Evolutionary conservation across 1,140 invertebrate species (phyloP).

Genomic region (Camponotus floridanus): DNA sequence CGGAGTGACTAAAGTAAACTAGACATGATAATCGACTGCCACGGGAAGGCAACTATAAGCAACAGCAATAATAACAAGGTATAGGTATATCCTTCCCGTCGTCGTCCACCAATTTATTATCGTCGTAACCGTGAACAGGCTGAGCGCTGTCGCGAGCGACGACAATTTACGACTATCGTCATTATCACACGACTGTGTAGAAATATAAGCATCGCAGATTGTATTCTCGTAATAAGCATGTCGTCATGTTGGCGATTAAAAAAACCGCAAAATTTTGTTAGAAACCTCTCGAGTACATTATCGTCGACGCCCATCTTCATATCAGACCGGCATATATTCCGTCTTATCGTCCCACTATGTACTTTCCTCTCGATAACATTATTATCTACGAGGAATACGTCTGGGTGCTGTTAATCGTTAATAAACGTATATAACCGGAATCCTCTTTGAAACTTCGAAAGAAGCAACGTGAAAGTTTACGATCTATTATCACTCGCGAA

Average conservation of each 20-base stretch:
- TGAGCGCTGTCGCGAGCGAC: conserved; percentile 61
- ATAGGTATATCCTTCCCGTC: conserved; percentile 56
- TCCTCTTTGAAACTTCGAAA: background rate
- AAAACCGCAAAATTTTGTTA: background rate
- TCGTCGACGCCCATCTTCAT: background rate
- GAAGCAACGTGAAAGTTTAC: background rate
- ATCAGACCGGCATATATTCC: background rate
- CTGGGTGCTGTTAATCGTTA: background rate
- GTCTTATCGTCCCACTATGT: background rate
- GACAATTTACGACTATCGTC: conserved; percentile 69
- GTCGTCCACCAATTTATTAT: conserved; percentile 70
- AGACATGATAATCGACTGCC: conserved; percentile 46
- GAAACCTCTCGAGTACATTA: background rate
- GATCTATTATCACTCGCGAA: conserved; percentile 1
- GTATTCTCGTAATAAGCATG: conserved; percentile 53
- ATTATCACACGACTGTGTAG: conserved; percentile 56
- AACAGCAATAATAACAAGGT: conserved; percentile 67
- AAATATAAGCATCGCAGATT: conserved; percentile 41
- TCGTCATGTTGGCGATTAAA: conserved; percentile 17
- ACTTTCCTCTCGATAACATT: background rate
- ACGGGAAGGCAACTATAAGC: conserved; percentile 33
- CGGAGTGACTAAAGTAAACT: conserved; percentile 36
- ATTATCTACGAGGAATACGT: background rate
- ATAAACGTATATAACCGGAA: background rate
- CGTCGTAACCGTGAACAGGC: conserved; percentile 64